Percentiles rank a stretch among this genome's conserved stretches.
Evolutionary conservation across 2,888 invertebrate species (phyloP).

Genomic region (Actias luna): DNA sequence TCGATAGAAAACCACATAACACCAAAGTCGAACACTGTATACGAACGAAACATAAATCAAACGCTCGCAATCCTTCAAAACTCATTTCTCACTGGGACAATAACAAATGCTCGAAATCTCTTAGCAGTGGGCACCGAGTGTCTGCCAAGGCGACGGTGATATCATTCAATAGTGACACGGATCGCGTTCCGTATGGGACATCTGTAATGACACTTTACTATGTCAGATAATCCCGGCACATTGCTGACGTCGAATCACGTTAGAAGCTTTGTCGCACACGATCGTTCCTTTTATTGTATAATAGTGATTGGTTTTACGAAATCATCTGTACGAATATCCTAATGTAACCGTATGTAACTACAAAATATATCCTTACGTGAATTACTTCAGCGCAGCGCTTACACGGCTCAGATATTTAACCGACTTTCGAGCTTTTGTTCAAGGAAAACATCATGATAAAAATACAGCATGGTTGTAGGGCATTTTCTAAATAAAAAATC

Average conservation of each 20-base stretch:
- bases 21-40: not conserved
- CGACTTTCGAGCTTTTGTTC: no score
- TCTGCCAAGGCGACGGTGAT: not conserved
- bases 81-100: not conserved
- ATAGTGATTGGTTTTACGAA: not conserved
- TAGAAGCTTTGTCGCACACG: not conserved
- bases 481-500: no score
- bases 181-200: not conserved
- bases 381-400: no score
- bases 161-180: not conserved
- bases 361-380: no score
- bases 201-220: not conserved
- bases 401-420: no score
- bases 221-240: not conserved
- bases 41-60: not conserved
- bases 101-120: not conserved
- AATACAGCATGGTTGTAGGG: no score
- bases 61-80: not conserved
- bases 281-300: not conserved
- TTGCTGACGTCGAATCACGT: constrained; percentile 2
- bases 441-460: no score
- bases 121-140: not conserved
- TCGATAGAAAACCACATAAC: not conserved
- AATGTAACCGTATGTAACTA: no score
- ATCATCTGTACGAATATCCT: not conserved